Conservation (phyloP, 2,113 vertebrate genomes). For the Morone chrysops region DNA sequence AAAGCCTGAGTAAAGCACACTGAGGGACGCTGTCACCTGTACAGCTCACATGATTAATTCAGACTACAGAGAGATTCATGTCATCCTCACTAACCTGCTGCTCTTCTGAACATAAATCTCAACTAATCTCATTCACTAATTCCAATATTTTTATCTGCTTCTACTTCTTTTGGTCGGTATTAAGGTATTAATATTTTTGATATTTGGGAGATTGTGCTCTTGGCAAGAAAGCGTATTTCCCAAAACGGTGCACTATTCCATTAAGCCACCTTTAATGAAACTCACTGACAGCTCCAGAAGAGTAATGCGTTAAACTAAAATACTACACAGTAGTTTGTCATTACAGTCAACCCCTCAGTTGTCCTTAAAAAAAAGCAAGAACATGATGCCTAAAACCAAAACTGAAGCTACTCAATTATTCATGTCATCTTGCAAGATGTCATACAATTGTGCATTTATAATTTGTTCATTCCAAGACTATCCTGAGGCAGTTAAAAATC, state of each 20-base stretch:
- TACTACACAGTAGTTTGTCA: neutral
- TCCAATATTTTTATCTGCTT: neutral
- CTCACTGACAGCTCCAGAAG: neutral
- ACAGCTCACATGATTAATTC: neutral
- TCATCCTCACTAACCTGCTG: neutral
- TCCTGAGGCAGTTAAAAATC: neutral
- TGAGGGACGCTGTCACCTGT: neutral
- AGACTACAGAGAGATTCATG: neutral
- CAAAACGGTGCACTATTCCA: neutral
- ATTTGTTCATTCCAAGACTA: neutral
- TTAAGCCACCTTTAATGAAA: neutral
- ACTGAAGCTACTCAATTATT: neutral
- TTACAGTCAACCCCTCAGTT: neutral
- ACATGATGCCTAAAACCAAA: neutral
- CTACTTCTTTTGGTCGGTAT: neutral
- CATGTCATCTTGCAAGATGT: neutral
- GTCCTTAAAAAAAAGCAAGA: neutral
- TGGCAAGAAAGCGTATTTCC: neutral
- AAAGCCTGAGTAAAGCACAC: constrained; percentile 4
- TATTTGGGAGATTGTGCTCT: neutral
- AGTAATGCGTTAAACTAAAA: neutral
- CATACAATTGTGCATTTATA: neutral
- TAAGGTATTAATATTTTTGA: neutral
- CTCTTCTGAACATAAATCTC: neutral
- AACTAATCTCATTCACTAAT: neutral